Percentiles rank a stretch among this genome's conserved stretches.
These are phyloP conservation scores for Atractosteus spatula DNA, from an alignment of 2,113 vertebrate genomes.

Conservation along the genomic window DNA sequence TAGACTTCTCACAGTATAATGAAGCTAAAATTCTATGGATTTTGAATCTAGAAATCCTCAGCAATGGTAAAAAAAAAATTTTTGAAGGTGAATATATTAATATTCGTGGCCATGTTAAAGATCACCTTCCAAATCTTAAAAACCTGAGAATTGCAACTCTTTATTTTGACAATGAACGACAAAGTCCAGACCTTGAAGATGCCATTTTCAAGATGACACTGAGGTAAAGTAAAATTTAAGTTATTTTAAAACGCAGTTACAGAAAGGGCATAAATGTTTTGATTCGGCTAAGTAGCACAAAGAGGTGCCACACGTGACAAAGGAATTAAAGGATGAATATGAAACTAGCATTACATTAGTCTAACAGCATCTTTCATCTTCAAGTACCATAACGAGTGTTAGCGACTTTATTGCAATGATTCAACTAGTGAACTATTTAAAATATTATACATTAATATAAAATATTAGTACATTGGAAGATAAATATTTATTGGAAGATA, in stretches of 20 bases:
- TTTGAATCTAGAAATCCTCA: not conserved
- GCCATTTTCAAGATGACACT: not conserved
- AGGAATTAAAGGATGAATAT: too few relatives aligned
- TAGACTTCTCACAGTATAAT: not conserved
- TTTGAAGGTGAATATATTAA: not conserved
- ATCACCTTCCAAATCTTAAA: not conserved
- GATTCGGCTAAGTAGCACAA: not conserved
- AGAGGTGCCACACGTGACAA: too few relatives aligned
- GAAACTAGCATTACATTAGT: too few relatives aligned
- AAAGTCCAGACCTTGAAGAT: not conserved
- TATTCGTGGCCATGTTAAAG: not conserved
- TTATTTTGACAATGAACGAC: not conserved
- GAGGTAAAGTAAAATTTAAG: not conserved
- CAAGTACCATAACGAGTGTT: too few relatives aligned
- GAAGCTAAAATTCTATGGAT: conserved; percentile 9
- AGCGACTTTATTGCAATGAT: too few relatives aligned
- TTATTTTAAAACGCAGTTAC: not conserved
- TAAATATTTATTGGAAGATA: too few relatives aligned
- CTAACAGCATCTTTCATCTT: too few relatives aligned
- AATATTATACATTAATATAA: too few relatives aligned
- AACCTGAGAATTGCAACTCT: not conserved
- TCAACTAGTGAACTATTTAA: too few relatives aligned
- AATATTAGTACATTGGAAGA: too few relatives aligned
- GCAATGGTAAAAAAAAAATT: not conserved
- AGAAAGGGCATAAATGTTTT: not conserved